Percentiles rank a stretch among this genome's conserved stretches.
phyloP scores from a whole-genome alignment of 2,888 invertebrate species.

The Homarus gammarus region DNA sequence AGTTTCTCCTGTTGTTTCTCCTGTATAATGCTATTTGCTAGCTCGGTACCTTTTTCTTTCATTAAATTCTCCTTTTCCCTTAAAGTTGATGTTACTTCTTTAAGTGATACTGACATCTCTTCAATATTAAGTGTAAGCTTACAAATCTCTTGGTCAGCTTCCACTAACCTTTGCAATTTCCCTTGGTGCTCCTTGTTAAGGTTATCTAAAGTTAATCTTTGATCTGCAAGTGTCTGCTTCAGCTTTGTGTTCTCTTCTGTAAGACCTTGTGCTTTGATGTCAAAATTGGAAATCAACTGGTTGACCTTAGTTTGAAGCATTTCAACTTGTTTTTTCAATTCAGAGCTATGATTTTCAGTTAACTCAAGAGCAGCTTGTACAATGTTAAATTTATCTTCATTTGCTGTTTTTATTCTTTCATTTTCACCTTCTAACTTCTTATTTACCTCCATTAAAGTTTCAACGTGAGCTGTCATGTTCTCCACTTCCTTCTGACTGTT shows the following conservation, averaged over 20 bases:
- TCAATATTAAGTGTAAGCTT: neutral
- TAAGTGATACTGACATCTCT: neutral
- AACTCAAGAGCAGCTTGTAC: slow-evolving; percentile 14
- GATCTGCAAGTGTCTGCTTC: neutral
- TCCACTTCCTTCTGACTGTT: slow-evolving; percentile 16
- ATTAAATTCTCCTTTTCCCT: neutral
- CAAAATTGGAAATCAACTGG: slow-evolving; percentile 15
- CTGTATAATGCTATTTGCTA: neutral
- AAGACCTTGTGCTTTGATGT: neutral
- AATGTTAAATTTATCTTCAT: slow-evolving; percentile 26
- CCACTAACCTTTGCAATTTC: neutral
- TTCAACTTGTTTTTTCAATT: slow-evolving; percentile 26
- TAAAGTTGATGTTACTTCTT: neutral
- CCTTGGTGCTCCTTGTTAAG: neutral
- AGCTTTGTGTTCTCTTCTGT: slow-evolving; percentile 10
- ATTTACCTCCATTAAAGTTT: slow-evolving; percentile 1
- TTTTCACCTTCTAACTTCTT: neutral
- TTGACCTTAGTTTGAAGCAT: slow-evolving; percentile 18
- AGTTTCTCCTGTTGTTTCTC: neutral
- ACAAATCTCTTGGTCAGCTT: neutral
- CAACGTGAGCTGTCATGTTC: slow-evolving; percentile 3
- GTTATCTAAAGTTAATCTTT: neutral
- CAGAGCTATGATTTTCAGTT: slow-evolving; percentile 5
- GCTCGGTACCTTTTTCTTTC: slow-evolving; percentile 1
- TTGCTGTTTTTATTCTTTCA: neutral